Evolutionary conservation across 1,140 invertebrate species (phyloP), one percentile per base, ranked within the genome.

Genomic region (Luehdorfia chinensis): DNA sequence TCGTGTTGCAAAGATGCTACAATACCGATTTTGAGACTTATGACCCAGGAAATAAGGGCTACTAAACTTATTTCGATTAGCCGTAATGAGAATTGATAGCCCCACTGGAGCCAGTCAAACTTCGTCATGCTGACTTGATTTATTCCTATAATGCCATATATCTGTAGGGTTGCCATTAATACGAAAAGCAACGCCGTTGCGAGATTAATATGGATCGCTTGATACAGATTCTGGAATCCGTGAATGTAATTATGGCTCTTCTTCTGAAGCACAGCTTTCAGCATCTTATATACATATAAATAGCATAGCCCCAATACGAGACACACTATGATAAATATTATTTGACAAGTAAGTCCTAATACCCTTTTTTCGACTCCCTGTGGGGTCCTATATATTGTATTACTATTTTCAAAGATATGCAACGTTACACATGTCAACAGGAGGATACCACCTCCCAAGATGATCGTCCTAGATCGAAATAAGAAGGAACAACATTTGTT

Each of bases 201-300:
- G 43, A 97, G 91, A 6, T 94, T 96, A 19, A 96, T 94, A 48
- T 95, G 94, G 18, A 96, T 94, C 1, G 95, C 94, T 55, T 94
- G 92, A 31, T 92, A 91, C 0, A 94, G 79, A 70, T 92, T 91
- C 56, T 91, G 91, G 59, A 89, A 89, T 58, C 91, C 90, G 60
- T 91, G 90, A 39, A 91, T 91, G 44, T 92, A 89, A 15, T 91
- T 91, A 49, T 92, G 90, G 27, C 89, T 91, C 67, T 92, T 92
- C 65, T 91, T 92, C 39, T 90, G 87, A 14, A 92, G 63, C 14
- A 92, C 90, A 34, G 90, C 88, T 57, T 91, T 92, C 14, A 92
- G 87, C 56, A 90, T 91, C 55, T 87, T 88, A 75, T 96, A 97
- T 18, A 95, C 89, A 73, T 95, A 95, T 34, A 96, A 88, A 84